Evolutionary conservation across 2,113 vertebrate species (phyloP), one percentile per base, ranked within the genome.

Genomic region (Onychostoma macrolepis): DNA sequence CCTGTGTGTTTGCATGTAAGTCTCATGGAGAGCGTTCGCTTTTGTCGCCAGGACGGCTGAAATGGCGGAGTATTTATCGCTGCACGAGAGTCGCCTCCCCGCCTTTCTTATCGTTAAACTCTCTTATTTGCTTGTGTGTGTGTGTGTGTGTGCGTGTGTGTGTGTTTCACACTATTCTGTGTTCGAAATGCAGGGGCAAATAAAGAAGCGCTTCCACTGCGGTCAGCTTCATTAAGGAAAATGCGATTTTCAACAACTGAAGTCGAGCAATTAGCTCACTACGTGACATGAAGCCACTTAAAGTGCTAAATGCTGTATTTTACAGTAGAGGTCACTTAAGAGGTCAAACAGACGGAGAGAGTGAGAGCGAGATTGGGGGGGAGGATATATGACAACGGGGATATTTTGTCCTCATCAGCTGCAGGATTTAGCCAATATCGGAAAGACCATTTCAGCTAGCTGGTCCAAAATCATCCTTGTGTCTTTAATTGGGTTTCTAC

Each of bases 31-130:
- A 94, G 90, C 43, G 26, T 83, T 85, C 19, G 79, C 88, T 80
- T 87, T 89, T 87, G 83, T 93, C 90, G 30, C 86, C 87, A 92
- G 92, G 76, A 90, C 24, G 36, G 90, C 90, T 90, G 93, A 92
- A 94, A 94, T 92, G 86, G 74, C 38, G 17, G 92, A 93, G 91
- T 93, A 92, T 94, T 95, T 94, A 95, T 94, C 93, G 91, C 91
- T 19, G 87, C 92, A 89, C 90, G 91, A 94, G 93, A 93, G 92
- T 75, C 58, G 77, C 58, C 26, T 72, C 78, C 67, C 65, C 38
- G 75, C 43, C 26, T 61, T 28, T 82, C 65, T 82, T 80, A 85
- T 61, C 50, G 6, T 74, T 78, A 33, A 43, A 84, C 77, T 86
- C 56, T 69, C 72, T n/a, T 85, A 58, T 80, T 75, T 75, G 24